Base-by-base conservation (phyloP, 2,888 invertebrate species). In the Hypomecis punctinalis region DNA sequence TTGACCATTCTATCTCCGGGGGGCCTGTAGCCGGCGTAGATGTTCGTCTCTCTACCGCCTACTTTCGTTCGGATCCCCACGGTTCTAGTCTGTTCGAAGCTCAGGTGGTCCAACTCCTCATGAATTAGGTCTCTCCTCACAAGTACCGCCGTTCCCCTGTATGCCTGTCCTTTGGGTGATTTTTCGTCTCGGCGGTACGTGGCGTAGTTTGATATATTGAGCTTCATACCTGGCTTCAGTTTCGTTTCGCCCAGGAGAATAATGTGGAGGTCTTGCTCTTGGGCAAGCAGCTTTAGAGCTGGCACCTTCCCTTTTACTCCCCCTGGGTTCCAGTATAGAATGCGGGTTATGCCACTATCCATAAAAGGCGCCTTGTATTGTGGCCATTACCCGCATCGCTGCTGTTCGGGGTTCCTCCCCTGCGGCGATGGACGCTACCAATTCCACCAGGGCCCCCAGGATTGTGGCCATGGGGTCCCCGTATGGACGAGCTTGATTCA, bases 301-400 rank as follows among this genome's bases (percentile, higher is more conserved):
- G 23, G 5, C 11, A 5, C 39, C 7, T 37, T 60, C 1, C 0
- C 1, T 0, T 8, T 9, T 6, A 64, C 10, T 39, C 64, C 63
- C 35, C 64, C 64, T 43, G 55, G 11, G 43, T 64, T 64, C 64
- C 63, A 64, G 6, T 64, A 64, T 0, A 64, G 10, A 5, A 64
- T 9, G 0, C 64, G 39, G 0, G 39, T 7, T 1, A 4, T 0
- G 52, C 11, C 11, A 0, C 49, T 63, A 59, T 7, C 23, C 53
- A 59, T 63, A 0, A 5, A 9, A 53, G 37, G 1, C 0, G 8
- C 43, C 9, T 8, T 39, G 6, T 2, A 51, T 37, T 5, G 13
- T 49, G 52, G 52, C 52, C 52, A 52, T 8, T 39, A 4, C 23
- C 0, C 52, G 11, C 40, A 52, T 52, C 23, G 40, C 39, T 9